Evolutionary conservation across 2,113 vertebrate genomes (phyloP).

Genomic region (Chelonoidis abingdonii): DNA sequence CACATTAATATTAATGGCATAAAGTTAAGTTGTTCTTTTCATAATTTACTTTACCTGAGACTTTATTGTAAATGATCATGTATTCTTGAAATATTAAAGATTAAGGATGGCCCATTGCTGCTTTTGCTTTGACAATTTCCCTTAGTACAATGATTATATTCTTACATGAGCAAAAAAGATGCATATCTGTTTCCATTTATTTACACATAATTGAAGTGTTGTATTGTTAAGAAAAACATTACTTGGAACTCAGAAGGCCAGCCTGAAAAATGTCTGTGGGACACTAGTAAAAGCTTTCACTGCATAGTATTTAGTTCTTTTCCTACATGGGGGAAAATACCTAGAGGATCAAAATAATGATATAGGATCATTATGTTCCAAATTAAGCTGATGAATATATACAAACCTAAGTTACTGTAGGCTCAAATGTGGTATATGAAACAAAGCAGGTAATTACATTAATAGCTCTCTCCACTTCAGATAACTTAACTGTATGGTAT

Average conservation of each 20-base stretch:
- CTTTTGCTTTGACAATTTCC: constrained; percentile 10
- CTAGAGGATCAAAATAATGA: neutral
- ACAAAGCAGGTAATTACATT: neutral
- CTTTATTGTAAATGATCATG: constrained; percentile 6
- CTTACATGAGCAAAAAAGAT: neutral
- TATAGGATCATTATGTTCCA: neutral
- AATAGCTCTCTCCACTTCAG: neutral
- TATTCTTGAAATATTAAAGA: constrained; percentile 8
- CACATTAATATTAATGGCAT: constrained; percentile 25
- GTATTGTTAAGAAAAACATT: neutral
- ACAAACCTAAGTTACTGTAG: neutral
- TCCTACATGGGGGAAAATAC: neutral
- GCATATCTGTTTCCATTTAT: constrained; percentile 18
- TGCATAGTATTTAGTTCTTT: neutral
- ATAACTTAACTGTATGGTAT: neutral
- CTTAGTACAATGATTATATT: neutral
- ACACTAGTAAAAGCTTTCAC: neutral
- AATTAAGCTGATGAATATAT: neutral
- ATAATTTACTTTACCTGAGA: constrained; percentile 1
- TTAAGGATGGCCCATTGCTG: neutral
- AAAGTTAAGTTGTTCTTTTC: neutral
- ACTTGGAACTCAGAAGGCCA: neutral
- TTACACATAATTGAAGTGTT: constrained; percentile 15
- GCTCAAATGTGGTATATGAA: neutral
- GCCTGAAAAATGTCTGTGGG: neutral